Evolutionary conservation across 64 coral and sea anemone species (phyloP), one percentile per base, ranked within the genome.

Genomic region (Pocillopora damicornis): DNA sequence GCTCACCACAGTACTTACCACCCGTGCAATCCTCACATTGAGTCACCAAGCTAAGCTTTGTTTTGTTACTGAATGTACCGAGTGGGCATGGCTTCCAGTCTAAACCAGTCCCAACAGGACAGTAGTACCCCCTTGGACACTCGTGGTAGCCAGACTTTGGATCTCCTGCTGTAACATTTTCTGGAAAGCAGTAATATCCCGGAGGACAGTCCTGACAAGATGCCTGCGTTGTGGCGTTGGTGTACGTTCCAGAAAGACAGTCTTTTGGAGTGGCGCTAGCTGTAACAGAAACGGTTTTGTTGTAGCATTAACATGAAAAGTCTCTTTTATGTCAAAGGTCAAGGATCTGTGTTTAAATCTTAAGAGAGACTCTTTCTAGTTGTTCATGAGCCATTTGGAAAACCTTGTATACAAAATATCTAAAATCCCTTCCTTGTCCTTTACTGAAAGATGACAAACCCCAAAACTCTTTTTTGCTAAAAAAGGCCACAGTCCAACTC

Each of bases 131-230:
- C 9, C 76, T 88, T 60, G 97, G 97, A 8, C 97, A 99, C 15
- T 66, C 37, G 58, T 95, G 93, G 45, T 95, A 99, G 3, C 90
- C 97, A 67, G 97, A 95, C 66, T 92, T 87, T 11, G 97, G 97
- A 61, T 99, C 83, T 5, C 97, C 97, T 76, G 93, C 83, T 57
- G 93, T 99, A 9, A 99, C 97, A 76, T 99, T 99, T 75, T 95
- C 93, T 22, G 97, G 97, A 0, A 93, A 75, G 65, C 97, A 99
- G 75, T 93, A 99, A 66, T 90, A 99, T 22, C 97, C 90, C 17
- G 89, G 90, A 18, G 97, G 97, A 57, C 97, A 99, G 26, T 89
- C 58, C 60, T 95, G 90, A n/a, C 97, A 99, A 1, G 79, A 58
- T 26, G 97, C 57, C 77, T 93, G 74, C 45, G 78, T 73, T 37